Evolutionary conservation across 2,888 invertebrate species (phyloP).

Genomic region (Autographa gamma): DNA sequence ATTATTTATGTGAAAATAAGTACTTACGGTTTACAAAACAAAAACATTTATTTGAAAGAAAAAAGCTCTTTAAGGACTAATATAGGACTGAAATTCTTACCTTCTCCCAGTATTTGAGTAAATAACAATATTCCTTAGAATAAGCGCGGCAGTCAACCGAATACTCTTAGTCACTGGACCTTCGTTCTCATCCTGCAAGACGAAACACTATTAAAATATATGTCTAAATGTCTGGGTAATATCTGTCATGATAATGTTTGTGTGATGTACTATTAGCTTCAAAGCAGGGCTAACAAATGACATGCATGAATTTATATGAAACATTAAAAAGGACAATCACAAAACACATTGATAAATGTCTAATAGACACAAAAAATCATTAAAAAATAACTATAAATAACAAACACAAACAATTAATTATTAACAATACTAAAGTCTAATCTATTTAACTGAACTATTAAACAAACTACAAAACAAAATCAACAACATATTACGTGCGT

Average conservation of each 20-base stretch:
- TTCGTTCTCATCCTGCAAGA: conserved; percentile 97
- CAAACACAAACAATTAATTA: too few relatives aligned
- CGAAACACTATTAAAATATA: background rate
- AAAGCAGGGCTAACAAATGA: conserved; percentile 17
- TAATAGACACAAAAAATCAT: background rate
- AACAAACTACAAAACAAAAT: conserved; percentile 1
- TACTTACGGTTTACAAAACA: too few relatives aligned
- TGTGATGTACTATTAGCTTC: conserved; percentile 28
- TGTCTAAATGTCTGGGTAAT: background rate
- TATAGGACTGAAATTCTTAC: conserved; percentile 80
- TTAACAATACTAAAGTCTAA: background rate
- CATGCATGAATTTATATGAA: conserved; percentile 23
- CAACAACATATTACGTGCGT: background rate
- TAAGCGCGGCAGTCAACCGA: conserved; percentile 98
- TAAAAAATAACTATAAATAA: too few relatives aligned
- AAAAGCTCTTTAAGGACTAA: background rate
- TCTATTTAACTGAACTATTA: background rate
- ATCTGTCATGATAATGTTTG: conserved; percentile 10
- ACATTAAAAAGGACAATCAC: conserved; percentile 12
- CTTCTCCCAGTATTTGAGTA: conserved; percentile 97
- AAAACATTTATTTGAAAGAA: too few relatives aligned
- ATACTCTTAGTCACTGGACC: conserved; percentile 99
- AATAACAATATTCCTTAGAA: conserved; percentile 98
- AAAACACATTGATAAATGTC: background rate
- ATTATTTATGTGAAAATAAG: too few relatives aligned